Base-by-base conservation (phyloP, 64 coral and sea anemone species). In the Actinia tenebrosa region DNA sequence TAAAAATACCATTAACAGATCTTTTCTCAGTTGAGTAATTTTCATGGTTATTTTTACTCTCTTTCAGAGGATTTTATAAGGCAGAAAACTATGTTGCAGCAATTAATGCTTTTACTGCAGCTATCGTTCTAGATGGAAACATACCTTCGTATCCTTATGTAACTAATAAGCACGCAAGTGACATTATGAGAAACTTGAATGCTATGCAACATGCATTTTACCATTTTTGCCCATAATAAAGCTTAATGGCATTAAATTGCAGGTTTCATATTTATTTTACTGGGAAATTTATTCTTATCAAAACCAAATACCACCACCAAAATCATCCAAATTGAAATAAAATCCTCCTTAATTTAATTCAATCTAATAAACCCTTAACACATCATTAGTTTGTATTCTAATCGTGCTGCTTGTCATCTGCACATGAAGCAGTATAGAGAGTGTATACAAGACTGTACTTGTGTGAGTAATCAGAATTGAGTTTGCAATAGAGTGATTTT, bases 21-120 rank as follows among this genome's bases (percentile, higher is more conserved):
- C 56, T 14, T 14, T 37, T 37, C 30, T 37, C 30, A 37, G 30
- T 37, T 37, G 30, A 5, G 47, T 50, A 5, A 50, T 50, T 10
- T 71, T 17, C 17, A 23, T 60, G 18, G 22, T 60, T n/a, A 8
- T 90, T 26, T 15, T 80, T 19, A 85, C 88, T 10, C 6, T 25
- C 52, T 87, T 59, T 77, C 86, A 99, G 97, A 68, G 90, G 90
- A 30, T 99, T 99, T 84, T 99, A 90, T 81, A 95, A 93, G 86
- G 77, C 86, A 71, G 97, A 88, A 45, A 99, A 99, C 64, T 91
- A 88, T 83, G 97, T 93, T 22, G 97, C 97, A 19, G 97, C 97
- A 37, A 93, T 99, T 56, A 99, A 95, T 83, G 97, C 97, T 53
- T 99, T 99, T 69, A 99, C 97, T 47, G 97, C 97, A 37, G 97